Conservation (phyloP, 2,888 invertebrate species). For the Spilarctia lutea region DNA sequence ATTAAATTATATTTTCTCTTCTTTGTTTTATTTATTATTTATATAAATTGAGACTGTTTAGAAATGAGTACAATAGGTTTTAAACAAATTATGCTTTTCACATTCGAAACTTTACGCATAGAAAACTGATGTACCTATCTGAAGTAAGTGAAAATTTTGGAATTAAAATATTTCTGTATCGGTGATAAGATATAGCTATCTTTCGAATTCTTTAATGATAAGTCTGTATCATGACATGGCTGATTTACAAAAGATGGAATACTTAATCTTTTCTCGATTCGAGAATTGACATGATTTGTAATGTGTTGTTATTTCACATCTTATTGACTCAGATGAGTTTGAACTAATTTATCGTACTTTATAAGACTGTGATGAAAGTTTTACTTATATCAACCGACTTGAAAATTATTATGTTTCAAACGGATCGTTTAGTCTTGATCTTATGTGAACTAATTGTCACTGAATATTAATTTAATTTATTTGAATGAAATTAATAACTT, state of each 20-base stretch:
- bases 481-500: too few species aligned
- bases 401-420: background rate
- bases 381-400: background rate
- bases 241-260: background rate
- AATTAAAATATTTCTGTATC: background rate
- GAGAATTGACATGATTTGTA: background rate
- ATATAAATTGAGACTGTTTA: background rate
- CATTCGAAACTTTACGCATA: background rate
- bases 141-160: background rate
- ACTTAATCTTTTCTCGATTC: background rate
- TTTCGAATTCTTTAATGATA: background rate
- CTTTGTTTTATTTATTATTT: background rate
- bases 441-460: background rate
- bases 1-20: constrained; percentile 9
- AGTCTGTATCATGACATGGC: background rate
- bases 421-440: background rate
- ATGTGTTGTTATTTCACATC: background rate
- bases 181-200: background rate
- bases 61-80: background rate
- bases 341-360: background rate
- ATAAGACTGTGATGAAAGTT: background rate
- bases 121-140: background rate
- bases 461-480: too few species aligned
- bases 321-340: too few species aligned
- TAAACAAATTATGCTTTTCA: background rate